Evolutionary conservation across 2,888 invertebrate genomes (phyloP).

Genomic region (Apodemia mormo): DNA sequence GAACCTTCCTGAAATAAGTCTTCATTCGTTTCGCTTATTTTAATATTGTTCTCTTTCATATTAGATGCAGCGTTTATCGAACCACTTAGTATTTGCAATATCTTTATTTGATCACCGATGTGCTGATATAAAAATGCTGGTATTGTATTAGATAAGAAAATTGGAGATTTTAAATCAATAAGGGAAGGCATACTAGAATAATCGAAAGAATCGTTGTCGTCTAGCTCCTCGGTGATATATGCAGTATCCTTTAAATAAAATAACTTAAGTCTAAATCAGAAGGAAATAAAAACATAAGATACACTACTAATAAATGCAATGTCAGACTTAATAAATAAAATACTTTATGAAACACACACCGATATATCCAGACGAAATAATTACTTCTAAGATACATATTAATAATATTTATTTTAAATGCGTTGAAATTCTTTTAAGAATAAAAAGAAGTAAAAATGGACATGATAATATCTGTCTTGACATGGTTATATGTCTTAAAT

Average conservation of each 20-base stretch:
- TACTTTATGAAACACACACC: constrained; percentile 10
- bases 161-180: constrained; percentile 58
- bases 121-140: constrained; percentile 75
- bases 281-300: constrained; percentile 43
- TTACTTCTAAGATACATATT: not conserved
- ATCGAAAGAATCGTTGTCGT: constrained; percentile 71
- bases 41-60: constrained; percentile 12
- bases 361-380: not conserved
- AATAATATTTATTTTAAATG: not conserved
- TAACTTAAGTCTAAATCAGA: constrained; percentile 69
- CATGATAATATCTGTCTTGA: not conserved
- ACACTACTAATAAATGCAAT: constrained; percentile 67
- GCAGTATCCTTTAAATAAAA: constrained; percentile 80
- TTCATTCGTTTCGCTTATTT: constrained; percentile 14
- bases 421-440: not conserved
- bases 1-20: not conserved
- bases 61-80: constrained; percentile 49
- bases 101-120: constrained; percentile 69
- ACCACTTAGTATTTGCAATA: constrained; percentile 69
- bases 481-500: not conserved
- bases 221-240: constrained; percentile 78
- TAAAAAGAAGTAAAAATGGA: not conserved
- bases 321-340: constrained; percentile 56
- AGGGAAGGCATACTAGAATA: constrained; percentile 74
- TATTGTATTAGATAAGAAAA: constrained; percentile 68